Evolutionary conservation across 1,140 invertebrate species (phyloP).

Genomic region (Limonius californicus): DNA sequence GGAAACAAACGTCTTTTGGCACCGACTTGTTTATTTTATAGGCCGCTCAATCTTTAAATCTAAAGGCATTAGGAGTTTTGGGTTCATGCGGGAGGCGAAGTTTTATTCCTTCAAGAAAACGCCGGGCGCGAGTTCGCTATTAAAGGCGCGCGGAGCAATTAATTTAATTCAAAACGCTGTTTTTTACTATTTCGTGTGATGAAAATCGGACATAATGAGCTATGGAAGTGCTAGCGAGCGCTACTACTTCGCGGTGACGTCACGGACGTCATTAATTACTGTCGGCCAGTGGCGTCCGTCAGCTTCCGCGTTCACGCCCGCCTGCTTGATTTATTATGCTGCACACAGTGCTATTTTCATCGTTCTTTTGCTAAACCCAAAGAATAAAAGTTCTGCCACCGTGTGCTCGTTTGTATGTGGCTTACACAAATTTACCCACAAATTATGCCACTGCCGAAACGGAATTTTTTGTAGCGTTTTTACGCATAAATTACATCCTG

Average conservation of each 20-base stretch:
- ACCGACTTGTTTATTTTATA: not conserved
- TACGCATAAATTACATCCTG: too few relatives aligned
- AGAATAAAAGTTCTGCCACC: too few relatives aligned
- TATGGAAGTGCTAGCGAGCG: not conserved
- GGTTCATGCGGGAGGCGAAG: not conserved
- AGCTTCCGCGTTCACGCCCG: conserved; percentile 25
- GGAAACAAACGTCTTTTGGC: not conserved
- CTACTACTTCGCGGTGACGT: conserved; percentile 13
- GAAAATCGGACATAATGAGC: conserved; percentile 8
- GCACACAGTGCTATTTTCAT: conserved; percentile 2
- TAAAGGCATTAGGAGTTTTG: too few relatives aligned
- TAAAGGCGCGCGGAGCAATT: not conserved
- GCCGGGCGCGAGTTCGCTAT: too few relatives aligned
- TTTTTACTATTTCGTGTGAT: not conserved
- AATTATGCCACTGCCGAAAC: too few relatives aligned
- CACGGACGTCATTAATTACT: conserved; percentile 23
- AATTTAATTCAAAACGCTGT: conserved; percentile 1
- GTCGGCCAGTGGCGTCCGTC: conserved; percentile 24
- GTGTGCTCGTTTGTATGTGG: too few relatives aligned
- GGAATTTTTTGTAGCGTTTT: too few relatives aligned
- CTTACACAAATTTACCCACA: too few relatives aligned
- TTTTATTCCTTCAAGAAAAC: not conserved
- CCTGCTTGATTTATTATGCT: conserved; percentile 23
- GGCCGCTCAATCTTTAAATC: not conserved
- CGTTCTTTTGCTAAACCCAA: not conserved